A percentile compares a stretch with the other conserved stretches of the same genome.
Conservation (phyloP, 2,888 invertebrate species). For the Volucella inanis region DNA sequence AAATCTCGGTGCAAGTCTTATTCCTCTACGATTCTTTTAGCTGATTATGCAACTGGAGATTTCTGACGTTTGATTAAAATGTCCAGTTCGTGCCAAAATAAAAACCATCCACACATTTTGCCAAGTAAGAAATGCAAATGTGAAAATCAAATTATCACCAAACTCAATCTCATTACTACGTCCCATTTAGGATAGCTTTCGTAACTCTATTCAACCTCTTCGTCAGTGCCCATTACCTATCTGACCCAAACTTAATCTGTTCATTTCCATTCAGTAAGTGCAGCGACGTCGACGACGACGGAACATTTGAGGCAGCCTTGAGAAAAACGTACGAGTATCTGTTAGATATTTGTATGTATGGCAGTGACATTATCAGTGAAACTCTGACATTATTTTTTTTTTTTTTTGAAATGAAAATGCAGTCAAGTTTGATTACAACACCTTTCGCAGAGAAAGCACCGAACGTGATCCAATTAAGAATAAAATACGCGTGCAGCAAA, state of each 20-base stretch:
- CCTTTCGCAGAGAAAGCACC: constrained; percentile 48
- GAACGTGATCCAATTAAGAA: constrained; percentile 71
- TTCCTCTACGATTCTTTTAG: no score
- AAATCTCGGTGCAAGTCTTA: no score
- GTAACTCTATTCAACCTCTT: neutral
- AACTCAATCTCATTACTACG: constrained; percentile 52
- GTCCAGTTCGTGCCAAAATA: no score
- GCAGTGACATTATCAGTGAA: no score
- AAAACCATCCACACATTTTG: no score
- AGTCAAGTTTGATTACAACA: constrained; percentile 67
- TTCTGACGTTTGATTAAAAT: no score
- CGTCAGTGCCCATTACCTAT: constrained; percentile 11
- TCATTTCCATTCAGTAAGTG: constrained; percentile 51
- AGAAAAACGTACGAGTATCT: neutral
- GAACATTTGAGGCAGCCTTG: neutral
- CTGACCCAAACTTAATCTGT: constrained; percentile 46
- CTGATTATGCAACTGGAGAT: no score
- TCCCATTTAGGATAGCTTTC: neutral
- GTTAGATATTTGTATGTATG: no score
- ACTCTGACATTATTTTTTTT: neutral
- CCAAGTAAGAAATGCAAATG: no score
- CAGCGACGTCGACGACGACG: constrained; percentile 8
- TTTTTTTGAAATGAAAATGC: constrained; percentile 54
- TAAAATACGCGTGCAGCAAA: constrained; percentile 48
- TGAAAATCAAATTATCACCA: constrained; percentile 47